Percentiles rank a stretch among this genome's conserved stretches.
phyloP scores from a whole-genome alignment of 2,888 invertebrate genomes.

The Limnephilus rhombicus region DNA sequence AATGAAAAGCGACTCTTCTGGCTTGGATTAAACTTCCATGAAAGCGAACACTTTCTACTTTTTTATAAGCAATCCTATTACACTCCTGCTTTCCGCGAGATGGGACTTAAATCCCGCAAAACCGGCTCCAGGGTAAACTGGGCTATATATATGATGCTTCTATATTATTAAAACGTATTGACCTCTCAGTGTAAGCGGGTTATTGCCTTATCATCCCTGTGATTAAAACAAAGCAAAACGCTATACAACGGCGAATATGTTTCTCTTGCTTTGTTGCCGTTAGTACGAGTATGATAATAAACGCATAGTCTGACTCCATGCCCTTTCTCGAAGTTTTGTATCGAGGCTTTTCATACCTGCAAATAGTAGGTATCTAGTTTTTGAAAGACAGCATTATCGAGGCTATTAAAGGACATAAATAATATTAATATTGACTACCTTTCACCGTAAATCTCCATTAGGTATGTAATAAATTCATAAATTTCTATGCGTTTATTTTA shows the following conservation, averaged over 20 bases:
- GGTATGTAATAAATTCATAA: background rate
- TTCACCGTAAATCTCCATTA: background rate
- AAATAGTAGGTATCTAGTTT: background rate
- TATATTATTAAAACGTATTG: slow-evolving; percentile 65
- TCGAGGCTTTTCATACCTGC: background rate
- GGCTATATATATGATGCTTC: slow-evolving; percentile 64
- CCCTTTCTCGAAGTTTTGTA: background rate
- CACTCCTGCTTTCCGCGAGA: background rate
- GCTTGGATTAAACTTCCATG: background rate
- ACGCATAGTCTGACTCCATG: background rate
- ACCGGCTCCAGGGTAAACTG: slow-evolving; percentile 63
- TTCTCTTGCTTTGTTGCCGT: background rate
- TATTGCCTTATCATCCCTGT: slow-evolving; percentile 60
- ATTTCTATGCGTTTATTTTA: background rate
- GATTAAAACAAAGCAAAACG: slow-evolving; percentile 32
- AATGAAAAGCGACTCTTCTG: background rate
- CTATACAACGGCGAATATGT: background rate
- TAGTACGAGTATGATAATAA: background rate
- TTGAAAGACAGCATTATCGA: background rate
- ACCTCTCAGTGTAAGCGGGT: slow-evolving; percentile 59
- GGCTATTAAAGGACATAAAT: background rate
- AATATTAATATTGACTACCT: background rate
- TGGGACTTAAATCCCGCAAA: slow-evolving; percentile 53
- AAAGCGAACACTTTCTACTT: background rate
- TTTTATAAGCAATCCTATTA: background rate